Conservation (phyloP, 2,888 invertebrate species). For the Cephalotes varians region DNA sequence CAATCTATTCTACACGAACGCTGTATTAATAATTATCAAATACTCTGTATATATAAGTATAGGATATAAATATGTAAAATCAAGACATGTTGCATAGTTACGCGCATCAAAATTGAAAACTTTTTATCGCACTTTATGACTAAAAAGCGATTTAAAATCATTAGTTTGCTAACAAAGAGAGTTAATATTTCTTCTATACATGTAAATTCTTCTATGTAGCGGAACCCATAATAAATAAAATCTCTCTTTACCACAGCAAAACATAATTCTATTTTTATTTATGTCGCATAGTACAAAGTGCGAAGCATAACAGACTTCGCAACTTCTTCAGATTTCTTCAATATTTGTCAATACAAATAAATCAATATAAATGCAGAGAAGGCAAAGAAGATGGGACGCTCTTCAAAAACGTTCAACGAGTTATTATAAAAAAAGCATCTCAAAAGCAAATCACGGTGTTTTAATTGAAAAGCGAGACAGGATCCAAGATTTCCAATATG, state of each 20-base stretch:
- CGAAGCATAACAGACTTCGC: not conserved
- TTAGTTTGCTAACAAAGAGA: conserved; percentile 21
- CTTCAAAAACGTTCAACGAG: conserved; percentile 20
- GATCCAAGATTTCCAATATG: conserved; percentile 85
- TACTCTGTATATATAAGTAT: too few relatives aligned
- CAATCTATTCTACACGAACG: too few relatives aligned
- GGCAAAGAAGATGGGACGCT: not conserved
- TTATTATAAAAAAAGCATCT: conserved; percentile 58
- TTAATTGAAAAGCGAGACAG: conserved; percentile 84
- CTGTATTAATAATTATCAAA: too few relatives aligned
- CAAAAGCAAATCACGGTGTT: conserved; percentile 80
- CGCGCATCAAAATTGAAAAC: too few relatives aligned
- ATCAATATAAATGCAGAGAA: conserved; percentile 21
- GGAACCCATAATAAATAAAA: not conserved
- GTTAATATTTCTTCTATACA: conserved; percentile 22
- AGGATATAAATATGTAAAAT: not conserved
- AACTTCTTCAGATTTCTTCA: conserved; percentile 11
- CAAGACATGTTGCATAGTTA: conserved; percentile 18
- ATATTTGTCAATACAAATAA: not conserved
- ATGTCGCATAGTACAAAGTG: not conserved
- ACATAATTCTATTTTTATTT: conserved; percentile 11
- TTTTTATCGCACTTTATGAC: too few relatives aligned
- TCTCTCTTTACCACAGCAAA: not conserved
- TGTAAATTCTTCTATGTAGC: conserved; percentile 38
- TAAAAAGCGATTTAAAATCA: too few relatives aligned